Percentiles rank a stretch among this genome's conserved stretches.
Evolutionary conservation across 2,888 invertebrate genomes (phyloP).

Genomic region (Zele albiditarsus): DNA sequence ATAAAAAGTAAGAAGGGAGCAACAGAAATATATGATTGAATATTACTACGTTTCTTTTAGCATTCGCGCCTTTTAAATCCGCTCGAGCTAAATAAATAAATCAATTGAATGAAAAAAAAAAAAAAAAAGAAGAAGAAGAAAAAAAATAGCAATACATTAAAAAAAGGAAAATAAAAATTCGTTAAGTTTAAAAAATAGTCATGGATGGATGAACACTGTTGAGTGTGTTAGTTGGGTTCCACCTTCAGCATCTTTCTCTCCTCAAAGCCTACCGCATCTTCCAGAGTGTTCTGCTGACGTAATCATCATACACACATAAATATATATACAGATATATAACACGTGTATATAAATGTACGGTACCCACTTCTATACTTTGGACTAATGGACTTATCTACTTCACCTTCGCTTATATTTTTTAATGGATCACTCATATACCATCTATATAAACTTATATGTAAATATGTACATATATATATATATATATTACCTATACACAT

Average conservation of each 20-base stretch:
- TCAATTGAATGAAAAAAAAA: background rate
- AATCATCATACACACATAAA: constrained; percentile 5
- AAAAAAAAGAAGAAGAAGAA: background rate
- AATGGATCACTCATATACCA: constrained; percentile 28
- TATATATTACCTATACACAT: constrained; percentile 10
- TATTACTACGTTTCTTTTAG: background rate
- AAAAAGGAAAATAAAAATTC: background rate
- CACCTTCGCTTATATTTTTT: constrained; percentile 27
- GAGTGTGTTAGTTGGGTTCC: background rate
- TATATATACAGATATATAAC: too few species aligned
- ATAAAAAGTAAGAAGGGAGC: background rate
- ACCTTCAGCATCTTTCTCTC: constrained; percentile 18
- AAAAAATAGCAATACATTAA: background rate
- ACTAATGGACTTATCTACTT: constrained; percentile 45
- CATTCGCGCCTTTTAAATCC: background rate
- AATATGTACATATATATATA: background rate
- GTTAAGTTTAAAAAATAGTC: background rate
- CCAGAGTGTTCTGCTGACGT: constrained; percentile 23
- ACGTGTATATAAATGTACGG: background rate
- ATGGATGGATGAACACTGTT: background rate
- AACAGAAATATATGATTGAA: background rate
- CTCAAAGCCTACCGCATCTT: constrained; percentile 7
- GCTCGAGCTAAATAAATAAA: constrained; percentile 14
- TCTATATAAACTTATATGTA: constrained; percentile 22
- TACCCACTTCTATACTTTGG: constrained; percentile 27